These are phyloP conservation scores for Megaceryle maxima DNA, from an alignment of 2,113 vertebrate genomes.

Conservation along the genomic window DNA sequence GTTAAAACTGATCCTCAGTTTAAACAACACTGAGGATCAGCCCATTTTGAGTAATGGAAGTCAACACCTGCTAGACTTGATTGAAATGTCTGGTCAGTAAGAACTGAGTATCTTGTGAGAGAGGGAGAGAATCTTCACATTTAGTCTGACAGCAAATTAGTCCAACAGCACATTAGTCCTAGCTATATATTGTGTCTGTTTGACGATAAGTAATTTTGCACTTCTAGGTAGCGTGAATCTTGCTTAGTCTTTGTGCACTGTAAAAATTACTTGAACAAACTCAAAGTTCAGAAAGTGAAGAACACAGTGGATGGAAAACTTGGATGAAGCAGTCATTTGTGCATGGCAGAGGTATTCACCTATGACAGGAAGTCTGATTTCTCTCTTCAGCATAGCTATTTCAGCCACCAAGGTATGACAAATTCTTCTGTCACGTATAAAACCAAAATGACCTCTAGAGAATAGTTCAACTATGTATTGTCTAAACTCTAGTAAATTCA, in stretches of 20 bases:
- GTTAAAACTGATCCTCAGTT: background rate
- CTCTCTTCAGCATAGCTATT: background rate
- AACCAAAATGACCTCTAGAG: background rate
- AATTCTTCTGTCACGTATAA: background rate
- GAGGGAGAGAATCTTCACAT: background rate
- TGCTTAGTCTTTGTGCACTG: background rate
- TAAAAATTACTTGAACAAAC: background rate
- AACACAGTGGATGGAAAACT: background rate
- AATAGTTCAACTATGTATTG: background rate
- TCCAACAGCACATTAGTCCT: background rate
- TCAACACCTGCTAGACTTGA: background rate
- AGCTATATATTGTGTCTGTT: background rate
- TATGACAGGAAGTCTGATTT: background rate
- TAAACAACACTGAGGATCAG: background rate
- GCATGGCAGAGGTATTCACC: background rate
- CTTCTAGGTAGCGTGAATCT: background rate
- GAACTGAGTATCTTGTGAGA: background rate
- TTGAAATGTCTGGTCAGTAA: background rate
- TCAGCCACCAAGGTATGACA: accelerated
- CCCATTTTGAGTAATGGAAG: background rate
- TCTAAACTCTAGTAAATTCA: background rate
- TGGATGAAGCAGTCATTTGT: background rate
- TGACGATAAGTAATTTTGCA: background rate
- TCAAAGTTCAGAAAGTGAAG: background rate
- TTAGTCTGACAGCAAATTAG: background rate